phyloP scores from a whole-genome alignment of 2,113 vertebrate genomes.

The Hucho hucho region DNA sequence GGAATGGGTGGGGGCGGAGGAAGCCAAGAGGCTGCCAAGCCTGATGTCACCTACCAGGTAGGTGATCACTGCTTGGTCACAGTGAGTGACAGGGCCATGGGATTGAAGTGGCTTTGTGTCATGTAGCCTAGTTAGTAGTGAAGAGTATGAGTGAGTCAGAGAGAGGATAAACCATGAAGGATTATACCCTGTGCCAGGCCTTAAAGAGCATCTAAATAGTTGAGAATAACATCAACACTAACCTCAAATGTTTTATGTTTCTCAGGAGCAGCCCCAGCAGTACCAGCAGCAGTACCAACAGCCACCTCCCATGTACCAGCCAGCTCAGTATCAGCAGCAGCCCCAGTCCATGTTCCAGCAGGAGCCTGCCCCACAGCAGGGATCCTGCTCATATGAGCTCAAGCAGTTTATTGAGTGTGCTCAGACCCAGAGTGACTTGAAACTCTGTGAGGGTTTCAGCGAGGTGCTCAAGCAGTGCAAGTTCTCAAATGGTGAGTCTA shows the following conservation, averaged over 20 bases:
- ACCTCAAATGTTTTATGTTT: constrained; percentile 9
- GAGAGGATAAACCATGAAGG: neutral
- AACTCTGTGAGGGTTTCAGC: constrained; percentile 91
- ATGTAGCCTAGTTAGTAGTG: neutral
- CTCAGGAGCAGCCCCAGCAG: constrained; percentile 80
- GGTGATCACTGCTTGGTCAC: constrained; percentile 66
- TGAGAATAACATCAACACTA: neutral
- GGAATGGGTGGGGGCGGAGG: constrained; percentile 80
- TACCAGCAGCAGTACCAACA: neutral
- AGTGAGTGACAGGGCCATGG: too few relatives aligned
- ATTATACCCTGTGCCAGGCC: neutral
- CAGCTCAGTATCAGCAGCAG: constrained; percentile 64
- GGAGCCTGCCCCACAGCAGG: constrained; percentile 63
- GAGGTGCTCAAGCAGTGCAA: constrained; percentile 94
- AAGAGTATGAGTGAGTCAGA: neutral
- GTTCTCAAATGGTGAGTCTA: constrained; percentile 83
- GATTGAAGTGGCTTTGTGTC: constrained; percentile 2
- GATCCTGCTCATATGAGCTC: constrained; percentile 86
- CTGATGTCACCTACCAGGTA: constrained; percentile 93
- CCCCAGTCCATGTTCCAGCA: constrained; percentile 65
- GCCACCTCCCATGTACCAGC: constrained; percentile 53
- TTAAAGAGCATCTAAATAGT: neutral
- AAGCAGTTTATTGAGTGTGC: constrained; percentile 94
- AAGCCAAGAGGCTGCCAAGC: constrained; percentile 73
- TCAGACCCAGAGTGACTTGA: constrained; percentile 89